Evolutionary conservation across 2,113 vertebrate genomes (phyloP).

Genomic region (Mesocricetus auratus): DNA sequence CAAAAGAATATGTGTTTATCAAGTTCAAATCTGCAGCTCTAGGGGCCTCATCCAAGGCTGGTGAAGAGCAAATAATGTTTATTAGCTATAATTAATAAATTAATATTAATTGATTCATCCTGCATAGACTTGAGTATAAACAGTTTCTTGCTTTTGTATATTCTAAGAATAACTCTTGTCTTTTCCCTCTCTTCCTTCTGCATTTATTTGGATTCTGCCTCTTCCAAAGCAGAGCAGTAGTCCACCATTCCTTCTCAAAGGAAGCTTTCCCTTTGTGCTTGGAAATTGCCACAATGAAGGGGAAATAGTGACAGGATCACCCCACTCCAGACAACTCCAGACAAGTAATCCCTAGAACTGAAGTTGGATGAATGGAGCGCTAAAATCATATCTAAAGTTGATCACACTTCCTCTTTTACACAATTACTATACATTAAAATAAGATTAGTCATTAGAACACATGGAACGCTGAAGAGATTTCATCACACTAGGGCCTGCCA

Average conservation of each 20-base stretch:
- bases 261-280: background rate
- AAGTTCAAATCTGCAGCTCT: background rate
- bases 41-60: background rate
- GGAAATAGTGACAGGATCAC: background rate
- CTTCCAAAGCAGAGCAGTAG: background rate
- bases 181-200: background rate
- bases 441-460: slow-evolving; percentile 41
- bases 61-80: background rate
- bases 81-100: background rate
- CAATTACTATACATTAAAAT: slow-evolving; percentile 34
- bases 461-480: slow-evolving; percentile 40
- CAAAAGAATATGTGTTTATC: background rate
- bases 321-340: slow-evolving; percentile 7
- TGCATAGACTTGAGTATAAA: background rate
- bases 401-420: slow-evolving; percentile 42
- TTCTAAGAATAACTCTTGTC: background rate
- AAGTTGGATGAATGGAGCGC: background rate
- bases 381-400: slow-evolving; percentile 1
- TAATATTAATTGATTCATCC: background rate
- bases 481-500: slow-evolving; percentile 6
- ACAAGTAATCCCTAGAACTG: slow-evolving; percentile 1
- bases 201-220: slow-evolving; percentile 2
- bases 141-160: background rate
- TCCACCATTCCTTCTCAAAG: background rate
- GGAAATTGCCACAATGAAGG: background rate